Percentiles rank a stretch among this genome's conserved stretches.
Evolutionary conservation across 2,113 vertebrate species (phyloP).

Genomic region (Lucifuga dentata): DNA sequence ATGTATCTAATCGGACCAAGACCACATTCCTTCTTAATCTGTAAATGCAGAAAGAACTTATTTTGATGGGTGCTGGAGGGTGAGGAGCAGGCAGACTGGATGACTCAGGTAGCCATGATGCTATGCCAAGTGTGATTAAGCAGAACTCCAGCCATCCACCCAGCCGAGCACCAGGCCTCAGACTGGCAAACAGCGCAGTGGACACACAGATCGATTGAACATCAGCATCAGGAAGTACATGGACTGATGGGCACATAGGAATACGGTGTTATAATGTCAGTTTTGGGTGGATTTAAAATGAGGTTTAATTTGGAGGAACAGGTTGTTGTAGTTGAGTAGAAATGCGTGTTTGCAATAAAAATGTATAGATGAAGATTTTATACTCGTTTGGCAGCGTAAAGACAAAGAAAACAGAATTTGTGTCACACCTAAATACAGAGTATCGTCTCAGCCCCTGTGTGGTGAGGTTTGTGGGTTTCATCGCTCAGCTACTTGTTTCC

Average conservation of each 20-base stretch:
- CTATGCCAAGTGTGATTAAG: constrained; percentile 73
- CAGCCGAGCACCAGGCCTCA: constrained; percentile 53
- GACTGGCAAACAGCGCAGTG: constrained; percentile 62
- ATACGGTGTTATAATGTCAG: constrained; percentile 30
- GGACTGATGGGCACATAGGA: constrained; percentile 74
- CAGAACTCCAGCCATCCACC: constrained; percentile 52
- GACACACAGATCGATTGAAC: constrained; percentile 48
- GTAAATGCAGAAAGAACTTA: constrained; percentile 53
- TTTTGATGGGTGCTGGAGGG: constrained; percentile 63
- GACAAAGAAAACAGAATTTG: constrained; percentile 3
- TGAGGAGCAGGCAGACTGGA: constrained; percentile 68
- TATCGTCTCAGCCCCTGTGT: constrained; percentile 7
- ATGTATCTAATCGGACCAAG: constrained; percentile 14
- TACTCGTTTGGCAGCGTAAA: neutral
- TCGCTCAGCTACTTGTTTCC: constrained; percentile 18
- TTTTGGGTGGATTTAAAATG: constrained; percentile 18
- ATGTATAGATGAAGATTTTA: neutral
- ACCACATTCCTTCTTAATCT: constrained; percentile 43
- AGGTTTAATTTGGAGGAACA: constrained; percentile 34
- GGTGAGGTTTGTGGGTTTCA: constrained; percentile 27
- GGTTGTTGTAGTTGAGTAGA: neutral
- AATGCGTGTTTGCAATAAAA: neutral
- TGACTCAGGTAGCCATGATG: constrained; percentile 79
- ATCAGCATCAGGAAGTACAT: constrained; percentile 49
- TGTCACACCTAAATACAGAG: neutral